A percentile compares a stretch with the other conserved stretches of the same genome.
Conservation (phyloP, 2,113 vertebrate species). For the Silurus glanis region DNA sequence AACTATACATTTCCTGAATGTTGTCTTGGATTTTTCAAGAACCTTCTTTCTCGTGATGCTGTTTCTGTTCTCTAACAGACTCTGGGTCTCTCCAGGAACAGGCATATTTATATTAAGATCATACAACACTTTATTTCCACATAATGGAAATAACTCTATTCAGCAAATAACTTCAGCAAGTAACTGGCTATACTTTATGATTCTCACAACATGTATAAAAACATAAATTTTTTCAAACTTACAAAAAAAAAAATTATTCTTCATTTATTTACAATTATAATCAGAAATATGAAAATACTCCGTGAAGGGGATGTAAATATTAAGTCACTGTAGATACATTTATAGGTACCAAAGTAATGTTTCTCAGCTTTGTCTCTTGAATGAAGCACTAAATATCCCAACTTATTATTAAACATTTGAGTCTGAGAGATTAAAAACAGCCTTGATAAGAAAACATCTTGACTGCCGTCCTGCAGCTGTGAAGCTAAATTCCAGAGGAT, state of each 20-base stretch:
- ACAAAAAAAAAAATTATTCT: no score
- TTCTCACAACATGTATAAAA: not conserved
- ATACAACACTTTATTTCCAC: not conserved
- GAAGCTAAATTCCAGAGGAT: slow-evolving; percentile 63
- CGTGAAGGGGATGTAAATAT: not conserved
- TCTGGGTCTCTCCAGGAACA: not conserved
- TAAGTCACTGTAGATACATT: not conserved
- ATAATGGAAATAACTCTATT: not conserved
- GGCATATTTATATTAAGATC: not conserved
- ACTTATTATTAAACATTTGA: not conserved
- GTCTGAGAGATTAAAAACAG: not conserved
- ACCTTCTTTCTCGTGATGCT: not conserved
- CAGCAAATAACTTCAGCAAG: no score
- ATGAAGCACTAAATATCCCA: no score
- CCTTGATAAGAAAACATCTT: not conserved
- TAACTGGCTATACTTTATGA: not conserved
- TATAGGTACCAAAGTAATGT: not conserved
- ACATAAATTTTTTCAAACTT: not conserved
- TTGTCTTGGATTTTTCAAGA: not conserved
- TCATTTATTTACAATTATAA: no score
- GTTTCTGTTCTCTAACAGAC: not conserved
- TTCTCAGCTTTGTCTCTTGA: not conserved
- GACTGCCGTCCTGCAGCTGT: slow-evolving; percentile 58
- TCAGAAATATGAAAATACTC: not conserved
- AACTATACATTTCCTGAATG: not conserved